Base-by-base conservation (phyloP, 2,888 invertebrate genomes). In the Scaptomyza caliginosa region DNA sequence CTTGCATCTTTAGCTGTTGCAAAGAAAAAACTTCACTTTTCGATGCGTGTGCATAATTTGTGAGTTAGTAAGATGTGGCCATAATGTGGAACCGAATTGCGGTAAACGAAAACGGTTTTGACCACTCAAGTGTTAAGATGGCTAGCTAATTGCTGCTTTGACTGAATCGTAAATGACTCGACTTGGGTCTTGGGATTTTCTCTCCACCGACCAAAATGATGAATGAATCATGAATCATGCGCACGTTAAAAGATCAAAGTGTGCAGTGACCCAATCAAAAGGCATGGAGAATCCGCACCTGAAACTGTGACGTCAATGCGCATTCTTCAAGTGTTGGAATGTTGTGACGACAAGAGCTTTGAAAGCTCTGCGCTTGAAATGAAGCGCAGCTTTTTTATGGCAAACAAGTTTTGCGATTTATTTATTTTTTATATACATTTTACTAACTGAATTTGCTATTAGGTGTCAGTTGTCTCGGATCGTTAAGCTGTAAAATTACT, bases 1-100 rank as follows among this genome's bases (percentile, higher is more conserved):
- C 60, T 52, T 49, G 21, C 67, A 59, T 52, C 52, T 60, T 48
- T 32, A 21, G 45, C 63, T 54, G 58, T 32, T n/a, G n/a, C 7
- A 13, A 7, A 7, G 8, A 16, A 32, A 32, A 73, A 68, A 40
- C 68, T 54, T 75, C 63, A 52, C 34, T 46, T 51, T 65, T n/a
- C 52, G 68, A 55, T 82, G 81, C 86, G 83, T 77, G 77, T 83
- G 83, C 80, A 85, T 76, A 74, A 79, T 79, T 68, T 65, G 40
- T 26, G 54, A 52, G 62, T 55, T n/a, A 16, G 42, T 11, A 16
- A 17, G 23, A 26, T 26, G 11, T 6, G 74, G 43, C 19, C 57
- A 65, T 50, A 46, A 77, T 55, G 73, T 73, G 86, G 74, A 81
- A 80, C 76, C 57, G 48, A 46, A 52, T 34, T 38, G 67, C 52